These are phyloP conservation scores for Paguma larvata DNA, from an alignment of 2,797 vertebrate species.

Conservation along the genomic window DNA sequence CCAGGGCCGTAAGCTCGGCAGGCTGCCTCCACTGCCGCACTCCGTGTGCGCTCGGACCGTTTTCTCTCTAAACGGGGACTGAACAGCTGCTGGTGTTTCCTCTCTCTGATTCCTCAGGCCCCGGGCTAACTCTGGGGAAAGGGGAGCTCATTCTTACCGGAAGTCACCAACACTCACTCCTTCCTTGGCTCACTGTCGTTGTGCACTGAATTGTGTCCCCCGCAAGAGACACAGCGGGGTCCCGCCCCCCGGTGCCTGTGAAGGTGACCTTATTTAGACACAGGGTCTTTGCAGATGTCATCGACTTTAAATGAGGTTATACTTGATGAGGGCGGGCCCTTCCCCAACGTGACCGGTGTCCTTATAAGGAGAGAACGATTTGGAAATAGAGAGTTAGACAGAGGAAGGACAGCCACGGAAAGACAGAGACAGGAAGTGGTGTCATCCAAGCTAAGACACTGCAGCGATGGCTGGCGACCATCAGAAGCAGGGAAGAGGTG, in stretches of 20 bases:
- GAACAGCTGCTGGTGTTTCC: not conserved
- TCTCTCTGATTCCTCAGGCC: not conserved
- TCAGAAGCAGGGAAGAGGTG: not conserved
- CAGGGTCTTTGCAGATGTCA: not conserved
- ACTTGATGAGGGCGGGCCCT: not conserved
- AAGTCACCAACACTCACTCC: not conserved
- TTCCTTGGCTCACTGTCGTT: not conserved
- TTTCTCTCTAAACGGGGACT: not conserved
- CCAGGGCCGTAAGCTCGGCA: not conserved
- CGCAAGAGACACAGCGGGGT: not conserved
- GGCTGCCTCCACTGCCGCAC: too few relatives aligned
- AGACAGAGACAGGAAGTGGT: not conserved
- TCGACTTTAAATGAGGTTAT: not conserved
- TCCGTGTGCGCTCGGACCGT: too few relatives aligned
- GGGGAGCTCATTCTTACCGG: not conserved
- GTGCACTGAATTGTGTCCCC: not conserved
- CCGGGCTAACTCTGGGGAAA: not conserved
- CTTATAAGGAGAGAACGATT: not conserved
- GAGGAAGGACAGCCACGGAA: not conserved
- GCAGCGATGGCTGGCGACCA: not conserved
- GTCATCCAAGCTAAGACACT: not conserved
- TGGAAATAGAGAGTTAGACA: not conserved
- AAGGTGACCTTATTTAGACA: conserved; percentile 21
- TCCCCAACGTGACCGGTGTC: not conserved
- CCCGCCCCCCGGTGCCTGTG: not conserved